Conservation (phyloP, 2,888 invertebrate species). For the Cinara cedri region DNA sequence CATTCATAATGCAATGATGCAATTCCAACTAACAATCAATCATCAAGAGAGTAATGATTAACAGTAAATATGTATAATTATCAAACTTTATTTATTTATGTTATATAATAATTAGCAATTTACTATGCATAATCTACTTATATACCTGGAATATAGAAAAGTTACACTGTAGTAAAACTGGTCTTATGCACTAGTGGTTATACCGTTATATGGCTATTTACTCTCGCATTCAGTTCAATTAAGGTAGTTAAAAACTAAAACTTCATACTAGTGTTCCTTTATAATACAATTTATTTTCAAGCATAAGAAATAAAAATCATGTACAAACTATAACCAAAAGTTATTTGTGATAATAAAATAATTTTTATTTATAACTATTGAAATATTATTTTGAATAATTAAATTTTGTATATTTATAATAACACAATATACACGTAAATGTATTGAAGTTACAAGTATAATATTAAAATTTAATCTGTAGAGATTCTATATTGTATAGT, state of each 20-base stretch:
- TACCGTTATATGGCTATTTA: neutral
- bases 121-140: too few species aligned
- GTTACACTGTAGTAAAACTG: neutral
- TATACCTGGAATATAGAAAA: neutral
- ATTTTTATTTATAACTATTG: neutral
- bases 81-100: neutral
- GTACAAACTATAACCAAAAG: too few species aligned
- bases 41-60: neutral
- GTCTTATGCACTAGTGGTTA: conserved; percentile 8
- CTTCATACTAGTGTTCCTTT: neutral
- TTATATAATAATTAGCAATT: neutral
- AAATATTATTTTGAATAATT: too few species aligned
- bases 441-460: too few species aligned
- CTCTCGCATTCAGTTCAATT: conserved; percentile 4
- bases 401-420: too few species aligned
- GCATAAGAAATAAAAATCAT: too few species aligned
- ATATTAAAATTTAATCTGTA: too few species aligned
- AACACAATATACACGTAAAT: too few species aligned
- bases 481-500: too few species aligned
- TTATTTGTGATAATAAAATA: neutral
- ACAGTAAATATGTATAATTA: neutral
- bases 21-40: neutral
- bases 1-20: too few species aligned
- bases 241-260: neutral
- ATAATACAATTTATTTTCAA: too few species aligned